phyloP scores from a whole-genome alignment of 2,888 invertebrate genomes.

The Beris morrisii region DNA sequence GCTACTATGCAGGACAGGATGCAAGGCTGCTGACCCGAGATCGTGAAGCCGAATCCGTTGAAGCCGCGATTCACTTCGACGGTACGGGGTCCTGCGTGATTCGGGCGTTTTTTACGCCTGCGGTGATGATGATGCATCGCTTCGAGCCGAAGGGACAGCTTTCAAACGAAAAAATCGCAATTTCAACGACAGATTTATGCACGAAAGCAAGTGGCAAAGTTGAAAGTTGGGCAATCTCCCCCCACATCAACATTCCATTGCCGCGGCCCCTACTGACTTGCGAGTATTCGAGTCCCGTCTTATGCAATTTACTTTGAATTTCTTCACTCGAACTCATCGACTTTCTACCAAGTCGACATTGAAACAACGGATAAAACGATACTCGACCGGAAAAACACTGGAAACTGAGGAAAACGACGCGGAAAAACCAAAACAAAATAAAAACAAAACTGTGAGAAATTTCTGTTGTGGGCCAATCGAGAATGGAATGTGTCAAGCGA shows the following conservation, averaged over 20 bases:
- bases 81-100: constrained; percentile 60
- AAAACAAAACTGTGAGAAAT: too few species aligned
- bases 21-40: constrained; percentile 95
- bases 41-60: constrained; percentile 96
- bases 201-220: background rate
- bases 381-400: too few species aligned
- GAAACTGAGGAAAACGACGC: too few species aligned
- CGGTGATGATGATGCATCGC: constrained; percentile 48
- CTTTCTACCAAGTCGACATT: too few species aligned
- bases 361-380: too few species aligned
- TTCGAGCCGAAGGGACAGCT: background rate
- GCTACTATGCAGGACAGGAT: constrained; percentile 90
- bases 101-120: constrained; percentile 65
- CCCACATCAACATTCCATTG: constrained; percentile 26
- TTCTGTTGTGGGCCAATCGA: constrained; percentile 8
- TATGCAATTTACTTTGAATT: too few species aligned
- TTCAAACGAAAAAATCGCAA: background rate
- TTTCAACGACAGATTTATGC: constrained; percentile 14
- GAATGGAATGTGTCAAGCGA: constrained; percentile 35
- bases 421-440: too few species aligned
- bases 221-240: constrained; percentile 24
- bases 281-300: too few species aligned
- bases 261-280: background rate
- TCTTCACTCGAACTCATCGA: too few species aligned
- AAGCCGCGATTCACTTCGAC: constrained; percentile 84